Evolutionary conservation across 2,113 vertebrate species (phyloP).

Genomic region (Zosterops hypoxanthus): DNA sequence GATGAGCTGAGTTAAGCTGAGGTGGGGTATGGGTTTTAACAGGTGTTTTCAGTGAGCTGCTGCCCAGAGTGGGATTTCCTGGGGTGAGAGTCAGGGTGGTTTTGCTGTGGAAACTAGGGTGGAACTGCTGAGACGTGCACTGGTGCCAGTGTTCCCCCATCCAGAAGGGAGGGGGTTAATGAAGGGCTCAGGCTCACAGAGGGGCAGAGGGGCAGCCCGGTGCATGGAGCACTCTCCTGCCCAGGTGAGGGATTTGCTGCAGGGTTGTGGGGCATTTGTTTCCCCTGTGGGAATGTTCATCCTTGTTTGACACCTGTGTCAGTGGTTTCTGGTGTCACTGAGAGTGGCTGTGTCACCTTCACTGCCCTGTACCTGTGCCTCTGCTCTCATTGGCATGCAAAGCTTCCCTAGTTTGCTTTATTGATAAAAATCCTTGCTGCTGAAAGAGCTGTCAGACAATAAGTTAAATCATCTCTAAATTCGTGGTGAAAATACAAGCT

Average conservation of each 20-base stretch:
- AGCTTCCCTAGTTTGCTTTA: not conserved
- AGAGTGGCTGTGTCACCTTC: not conserved
- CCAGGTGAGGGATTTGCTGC: not conserved
- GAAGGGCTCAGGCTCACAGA: not conserved
- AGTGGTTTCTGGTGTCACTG: not conserved
- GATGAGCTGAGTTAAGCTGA: not conserved
- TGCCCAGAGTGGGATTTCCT: accelerated
- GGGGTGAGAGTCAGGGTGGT: accelerated
- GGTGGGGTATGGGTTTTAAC: not conserved
- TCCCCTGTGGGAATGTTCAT: accelerated
- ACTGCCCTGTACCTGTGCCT: not conserved
- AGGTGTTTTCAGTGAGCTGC: not conserved
- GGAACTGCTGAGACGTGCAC: accelerated
- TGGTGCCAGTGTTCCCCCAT: not conserved
- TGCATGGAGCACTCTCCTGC: not conserved
- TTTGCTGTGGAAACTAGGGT: not conserved
- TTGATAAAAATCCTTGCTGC: not conserved
- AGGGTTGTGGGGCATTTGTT: not conserved
- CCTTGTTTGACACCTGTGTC: accelerated
- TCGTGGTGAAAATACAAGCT: not conserved
- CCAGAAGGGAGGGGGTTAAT: accelerated
- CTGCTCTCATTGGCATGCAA: accelerated
- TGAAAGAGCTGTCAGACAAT: not conserved
- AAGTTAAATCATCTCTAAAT: not conserved
- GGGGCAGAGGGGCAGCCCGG: accelerated